Evolutionary conservation across 2,113 vertebrate genomes (phyloP).

Genomic region (western clawed frog (Xenopus tropicalis)): DNA sequence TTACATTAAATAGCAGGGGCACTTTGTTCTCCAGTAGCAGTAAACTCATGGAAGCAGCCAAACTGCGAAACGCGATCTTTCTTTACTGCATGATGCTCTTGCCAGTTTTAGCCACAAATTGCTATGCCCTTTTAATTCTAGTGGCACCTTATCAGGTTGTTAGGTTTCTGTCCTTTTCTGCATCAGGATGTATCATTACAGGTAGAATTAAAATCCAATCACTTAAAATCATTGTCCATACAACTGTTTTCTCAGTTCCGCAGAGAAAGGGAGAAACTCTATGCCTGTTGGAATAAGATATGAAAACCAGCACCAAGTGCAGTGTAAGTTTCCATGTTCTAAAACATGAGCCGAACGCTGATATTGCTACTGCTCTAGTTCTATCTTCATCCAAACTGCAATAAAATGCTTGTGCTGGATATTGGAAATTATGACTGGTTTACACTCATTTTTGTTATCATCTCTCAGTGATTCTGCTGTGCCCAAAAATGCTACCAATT

Average conservation of each 20-base stretch:
- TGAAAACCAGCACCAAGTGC: conserved; percentile 7
- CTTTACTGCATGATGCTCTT: neutral
- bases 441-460: no score
- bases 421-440: no score
- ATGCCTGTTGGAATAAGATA: conserved; percentile 5
- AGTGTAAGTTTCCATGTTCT: neutral
- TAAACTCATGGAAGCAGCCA: no score
- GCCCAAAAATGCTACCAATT: no score
- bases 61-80: conserved; percentile 14
- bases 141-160: conserved; percentile 27
- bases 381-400: no score
- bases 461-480: no score
- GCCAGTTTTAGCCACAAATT: conserved; percentile 4
- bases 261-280: neutral
- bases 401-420: no score
- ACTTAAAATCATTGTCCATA: conserved; percentile 12
- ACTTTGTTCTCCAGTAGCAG: no score
- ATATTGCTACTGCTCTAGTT: neutral
- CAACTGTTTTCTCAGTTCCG: conserved; percentile 14
- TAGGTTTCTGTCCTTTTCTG: neutral
- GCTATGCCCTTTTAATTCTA: conserved; percentile 14
- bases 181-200: conserved; percentile 21
- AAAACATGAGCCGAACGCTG: neutral
- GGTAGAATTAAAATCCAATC: conserved; percentile 17
- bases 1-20: no score